Evolutionary conservation across 2,888 invertebrate genomes (phyloP).

Genomic region (Nasonia oneida): DNA sequence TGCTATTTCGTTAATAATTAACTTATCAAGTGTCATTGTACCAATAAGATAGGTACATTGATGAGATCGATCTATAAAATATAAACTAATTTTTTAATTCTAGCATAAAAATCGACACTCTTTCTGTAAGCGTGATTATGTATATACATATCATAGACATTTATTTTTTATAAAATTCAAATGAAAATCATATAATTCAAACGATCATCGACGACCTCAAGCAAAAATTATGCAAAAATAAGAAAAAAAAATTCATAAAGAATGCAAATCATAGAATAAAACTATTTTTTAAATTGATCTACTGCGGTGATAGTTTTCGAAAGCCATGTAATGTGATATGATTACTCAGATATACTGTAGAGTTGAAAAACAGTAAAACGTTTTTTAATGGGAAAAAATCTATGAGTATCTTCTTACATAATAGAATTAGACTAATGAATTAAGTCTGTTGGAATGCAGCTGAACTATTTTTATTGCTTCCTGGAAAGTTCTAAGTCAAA

Average conservation of each 20-base stretch:
- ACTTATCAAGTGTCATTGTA: not conserved
- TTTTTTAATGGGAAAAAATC: not conserved
- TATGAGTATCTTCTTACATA: not conserved
- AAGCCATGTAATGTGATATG: too few species aligned
- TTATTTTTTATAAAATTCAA: too few species aligned
- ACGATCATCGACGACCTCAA: too few species aligned
- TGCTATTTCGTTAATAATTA: not conserved
- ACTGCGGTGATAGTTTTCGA: too few species aligned
- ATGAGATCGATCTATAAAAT: not conserved
- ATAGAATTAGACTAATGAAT: not conserved
- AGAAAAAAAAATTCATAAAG: too few species aligned
- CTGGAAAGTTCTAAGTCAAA: conserved; percentile 12
- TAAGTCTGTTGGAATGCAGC: not conserved
- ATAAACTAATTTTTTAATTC: not conserved
- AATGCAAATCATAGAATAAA: too few species aligned
- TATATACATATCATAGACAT: too few species aligned
- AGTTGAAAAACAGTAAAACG: not conserved
- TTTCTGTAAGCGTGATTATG: not conserved
- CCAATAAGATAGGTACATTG: too few species aligned
- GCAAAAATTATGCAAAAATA: too few species aligned
- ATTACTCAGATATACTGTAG: too few species aligned
- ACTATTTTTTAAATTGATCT: too few species aligned
- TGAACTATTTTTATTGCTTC: conserved; percentile 7
- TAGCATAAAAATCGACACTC: not conserved
- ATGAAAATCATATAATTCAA: too few species aligned